Evolutionary conservation across 2,888 invertebrate genomes (phyloP).

Genomic region (Tribolium freemani): DNA sequence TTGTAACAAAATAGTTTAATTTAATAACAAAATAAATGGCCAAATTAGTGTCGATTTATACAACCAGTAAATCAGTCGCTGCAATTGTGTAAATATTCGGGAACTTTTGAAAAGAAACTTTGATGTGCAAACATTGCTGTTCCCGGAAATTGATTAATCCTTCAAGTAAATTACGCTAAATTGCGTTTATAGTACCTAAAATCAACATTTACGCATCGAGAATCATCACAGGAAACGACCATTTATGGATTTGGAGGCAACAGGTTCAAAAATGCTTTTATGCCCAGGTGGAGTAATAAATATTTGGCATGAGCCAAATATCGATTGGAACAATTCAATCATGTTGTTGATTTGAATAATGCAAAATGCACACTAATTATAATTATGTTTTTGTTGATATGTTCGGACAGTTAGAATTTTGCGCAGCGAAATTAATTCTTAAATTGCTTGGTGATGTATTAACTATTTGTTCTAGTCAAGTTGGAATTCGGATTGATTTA

Average conservation of each 20-base stretch:
- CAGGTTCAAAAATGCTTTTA: neutral
- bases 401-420: neutral
- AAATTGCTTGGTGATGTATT: neutral
- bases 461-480: neutral
- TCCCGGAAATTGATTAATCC: slow-evolving; percentile 16
- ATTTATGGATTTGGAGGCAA: neutral
- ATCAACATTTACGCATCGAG: neutral
- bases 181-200: neutral
- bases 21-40: slow-evolving; percentile 35
- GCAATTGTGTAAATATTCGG: neutral
- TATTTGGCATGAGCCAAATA: neutral
- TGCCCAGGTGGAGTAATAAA: neutral
- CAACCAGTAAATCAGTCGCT: neutral
- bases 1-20: slow-evolving; percentile 10
- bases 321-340: neutral
- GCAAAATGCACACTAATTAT: too few relatives aligned
- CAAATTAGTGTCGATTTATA: neutral
- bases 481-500: neutral
- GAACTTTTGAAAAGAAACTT: neutral
- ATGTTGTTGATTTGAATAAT: too few relatives aligned
- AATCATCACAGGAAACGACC: neutral
- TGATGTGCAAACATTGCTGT: neutral
- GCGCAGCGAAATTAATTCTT: neutral
- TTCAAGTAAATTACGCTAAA: slow-evolving; percentile 6
- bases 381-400: too few relatives aligned